Base-by-base conservation (phyloP, 2,888 invertebrate species). In the Eilema caniola region DNA sequence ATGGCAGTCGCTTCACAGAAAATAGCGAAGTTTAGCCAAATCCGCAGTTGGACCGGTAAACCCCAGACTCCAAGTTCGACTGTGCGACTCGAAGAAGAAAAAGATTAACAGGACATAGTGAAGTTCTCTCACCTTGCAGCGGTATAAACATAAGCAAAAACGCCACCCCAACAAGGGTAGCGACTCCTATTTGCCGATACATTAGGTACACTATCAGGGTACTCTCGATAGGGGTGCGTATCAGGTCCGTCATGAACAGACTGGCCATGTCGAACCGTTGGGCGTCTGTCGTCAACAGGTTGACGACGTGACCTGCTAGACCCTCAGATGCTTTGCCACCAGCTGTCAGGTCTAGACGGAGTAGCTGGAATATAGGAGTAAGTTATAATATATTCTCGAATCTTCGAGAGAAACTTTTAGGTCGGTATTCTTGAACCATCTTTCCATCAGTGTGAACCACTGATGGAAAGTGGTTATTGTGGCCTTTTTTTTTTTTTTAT, bases 281-380 rank as follows among this genome's bases (percentile, higher is more conserved):
- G 0, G 98, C 98, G 90, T 99, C 99, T 70, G 98, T 98, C 0
- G 98, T 98, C 74, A 99, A 89, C 53, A 98, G 90, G 92, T 98
- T 97, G 66, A 98, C 67, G 96, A 98, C 92, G 96, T 96, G 77
- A 93, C 97, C 88, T 95, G 93, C 73, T 96, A 97, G 70, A 92
- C 96, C 94, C 96, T 97, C 90, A 90, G 97, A 84, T 94, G 95
- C 89, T 75, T 95, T 90, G 20, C 92, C 92, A 1, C 93, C 93
- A 0, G 97, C 97, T 0, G 96, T 96, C 79, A 97, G 95, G 83
- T 97, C 98, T 53, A 98, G 90, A 11, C 96, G 96, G 16, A 98
- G 93, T 0, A 97, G 95, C 98, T 98, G 89, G 16, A 92, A 90
- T 64, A 7, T 47, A 11, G 53, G 37, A 63, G 7, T 66, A 28